These are phyloP conservation scores for Ceyx erithaca DNA, from an alignment of 2,797 vertebrate species.

Conservation along the genomic window DNA sequence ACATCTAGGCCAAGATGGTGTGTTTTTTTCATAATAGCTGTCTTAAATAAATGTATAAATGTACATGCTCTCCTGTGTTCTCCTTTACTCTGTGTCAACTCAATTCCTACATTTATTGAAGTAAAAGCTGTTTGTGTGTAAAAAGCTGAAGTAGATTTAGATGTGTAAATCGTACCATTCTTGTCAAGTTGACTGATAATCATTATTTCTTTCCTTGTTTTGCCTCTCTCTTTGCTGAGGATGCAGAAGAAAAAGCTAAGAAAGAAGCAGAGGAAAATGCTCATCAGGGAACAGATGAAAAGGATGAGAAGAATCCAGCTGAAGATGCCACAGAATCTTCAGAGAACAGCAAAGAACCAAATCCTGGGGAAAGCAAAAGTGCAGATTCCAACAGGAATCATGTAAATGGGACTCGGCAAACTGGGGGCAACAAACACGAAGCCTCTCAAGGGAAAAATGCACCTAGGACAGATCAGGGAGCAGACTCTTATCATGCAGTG, in stretches of 20 bases:
- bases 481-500: neutral
- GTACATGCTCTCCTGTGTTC: neutral
- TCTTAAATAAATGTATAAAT: neutral
- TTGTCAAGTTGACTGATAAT: neutral
- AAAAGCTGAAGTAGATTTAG: neutral
- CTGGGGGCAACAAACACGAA: constrained; percentile 46
- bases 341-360: constrained; percentile 68
- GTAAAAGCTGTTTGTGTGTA: neutral
- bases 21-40: neutral
- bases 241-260: constrained; percentile 88
- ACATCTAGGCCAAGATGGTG: neutral
- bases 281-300: constrained; percentile 77
- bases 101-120: neutral
- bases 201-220: neutral
- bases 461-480: constrained; percentile 76
- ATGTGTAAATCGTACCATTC: neutral
- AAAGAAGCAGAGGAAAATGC: constrained; percentile 80
- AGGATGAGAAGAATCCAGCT: constrained; percentile 74
- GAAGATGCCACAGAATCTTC: constrained; percentile 54
- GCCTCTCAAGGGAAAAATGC: constrained; percentile 67
- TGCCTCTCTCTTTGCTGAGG: constrained; percentile 47
- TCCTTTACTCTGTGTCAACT: neutral
- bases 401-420: constrained; percentile 55
- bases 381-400: constrained; percentile 48
- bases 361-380: constrained; percentile 41